Base-by-base conservation (phyloP, 2,113 vertebrate genomes). In the Gambusia holbrooki region DNA sequence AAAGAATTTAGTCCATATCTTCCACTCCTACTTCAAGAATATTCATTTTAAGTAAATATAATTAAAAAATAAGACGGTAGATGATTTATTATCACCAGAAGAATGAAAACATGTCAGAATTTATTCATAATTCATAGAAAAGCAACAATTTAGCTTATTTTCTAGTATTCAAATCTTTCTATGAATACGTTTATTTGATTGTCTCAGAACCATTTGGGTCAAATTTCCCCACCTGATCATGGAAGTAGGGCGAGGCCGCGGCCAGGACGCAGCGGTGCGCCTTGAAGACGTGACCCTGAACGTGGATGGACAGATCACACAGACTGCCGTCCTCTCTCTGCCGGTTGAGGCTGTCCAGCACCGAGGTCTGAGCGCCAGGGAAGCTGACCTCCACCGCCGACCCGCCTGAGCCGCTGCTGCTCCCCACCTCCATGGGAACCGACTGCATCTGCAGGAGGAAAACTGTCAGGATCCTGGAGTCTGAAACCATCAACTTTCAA, bases 261-360 rank as follows among this genome's bases (percentile, higher is more conserved):
- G 95, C 95, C 84, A 96, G 89, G 54, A 96, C 95, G 51, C 95
- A 95, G 73, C 95, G 93, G 77, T 96, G 95, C 27, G 95, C 95
- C 63, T 93, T 94, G 85, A 96, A 96, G 76, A 95, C 94, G 22
- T 94, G 94, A 2, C 94, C 95, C 90, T 96, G 95, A 25, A 95
- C 95, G 58, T 95, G 95, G 89, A 96, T 95, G 88, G 95, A 94
- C 54, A 96, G 94, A 83, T 96, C 95, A 14, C 95, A 96, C 45
- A 96, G 95, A 61, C 95, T 89, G 15, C 97, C 96, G 15, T 97
- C 96, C 45, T 97, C 90, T 0, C 97, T 87, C 91, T 98, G 97
- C 51, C 92, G 95, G 92, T 98, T 97, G 71, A 98, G 94, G 71
- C 95, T 94, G 83, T 96, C 96, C 93, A 98, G 90, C 48, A 98